Evolutionary conservation across 2,113 vertebrate genomes (phyloP).

Genomic region (Embiotoca jacksoni): DNA sequence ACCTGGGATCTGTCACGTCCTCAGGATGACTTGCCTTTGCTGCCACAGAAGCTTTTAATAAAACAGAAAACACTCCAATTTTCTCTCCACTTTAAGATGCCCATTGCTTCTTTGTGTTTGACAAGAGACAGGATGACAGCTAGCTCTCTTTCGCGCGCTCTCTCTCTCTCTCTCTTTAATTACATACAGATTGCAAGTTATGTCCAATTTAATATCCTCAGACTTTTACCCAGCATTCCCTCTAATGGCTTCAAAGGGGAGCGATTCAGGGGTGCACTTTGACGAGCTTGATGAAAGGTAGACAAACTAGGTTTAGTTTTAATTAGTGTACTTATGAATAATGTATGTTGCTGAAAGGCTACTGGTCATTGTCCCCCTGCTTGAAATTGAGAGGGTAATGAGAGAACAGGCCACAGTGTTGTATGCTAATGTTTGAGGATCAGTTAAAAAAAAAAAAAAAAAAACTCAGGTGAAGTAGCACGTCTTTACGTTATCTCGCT

Average conservation of each 20-base stretch:
- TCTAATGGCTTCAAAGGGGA: constrained; percentile 66
- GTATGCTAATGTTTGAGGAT: constrained; percentile 33
- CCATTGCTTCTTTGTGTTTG: constrained; percentile 66
- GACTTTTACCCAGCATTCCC: constrained; percentile 49
- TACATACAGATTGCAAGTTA: constrained; percentile 73
- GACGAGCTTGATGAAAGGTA: constrained; percentile 48
- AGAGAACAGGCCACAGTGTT: constrained; percentile 19
- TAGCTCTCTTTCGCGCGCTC: constrained; percentile 14
- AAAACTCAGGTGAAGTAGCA: constrained; percentile 19
- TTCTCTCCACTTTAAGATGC: constrained; percentile 69
- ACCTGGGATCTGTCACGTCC: constrained; percentile 73
- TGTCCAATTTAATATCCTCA: constrained; percentile 71
- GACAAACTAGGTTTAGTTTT: constrained; percentile 59
- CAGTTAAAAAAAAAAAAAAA: constrained; percentile 30
- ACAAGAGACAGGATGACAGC: constrained; percentile 77
- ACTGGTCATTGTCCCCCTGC: constrained; percentile 60
- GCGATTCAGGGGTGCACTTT: constrained; percentile 36
- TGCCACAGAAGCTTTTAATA: constrained; percentile 74
- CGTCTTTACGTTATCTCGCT: neutral
- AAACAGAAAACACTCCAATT: constrained; percentile 60
- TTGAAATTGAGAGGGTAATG: constrained; percentile 41
- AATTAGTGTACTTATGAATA: constrained; percentile 72
- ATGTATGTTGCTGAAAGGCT: constrained; percentile 49
- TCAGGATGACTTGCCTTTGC: constrained; percentile 59
- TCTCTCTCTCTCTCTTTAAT: constrained; percentile 56